phyloP scores from a whole-genome alignment of 2,888 invertebrate species.

The Drosophila aldrichi region DNA sequence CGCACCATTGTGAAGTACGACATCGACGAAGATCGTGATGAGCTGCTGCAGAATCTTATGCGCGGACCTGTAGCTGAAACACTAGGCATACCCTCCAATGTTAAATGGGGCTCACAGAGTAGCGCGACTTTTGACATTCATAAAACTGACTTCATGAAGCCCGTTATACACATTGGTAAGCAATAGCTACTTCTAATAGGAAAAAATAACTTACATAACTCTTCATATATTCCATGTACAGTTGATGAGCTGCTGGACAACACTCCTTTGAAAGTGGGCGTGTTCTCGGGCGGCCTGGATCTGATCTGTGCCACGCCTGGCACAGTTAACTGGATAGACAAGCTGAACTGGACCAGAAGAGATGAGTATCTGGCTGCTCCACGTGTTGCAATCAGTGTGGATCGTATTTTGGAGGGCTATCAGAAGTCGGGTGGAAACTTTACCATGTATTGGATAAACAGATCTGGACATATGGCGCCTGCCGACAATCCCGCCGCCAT shows the following conservation, averaged over 20 bases:
- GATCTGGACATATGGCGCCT: constrained; percentile 86
- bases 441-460: constrained; percentile 84
- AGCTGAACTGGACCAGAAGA: constrained; percentile 89
- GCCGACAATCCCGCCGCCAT: constrained; percentile 90
- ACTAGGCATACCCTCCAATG: constrained; percentile 88
- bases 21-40: constrained; percentile 78
- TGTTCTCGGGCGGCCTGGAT: constrained; percentile 93
- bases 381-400: constrained; percentile 87
- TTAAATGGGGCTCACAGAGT: constrained; percentile 89
- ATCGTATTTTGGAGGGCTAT: constrained; percentile 90
- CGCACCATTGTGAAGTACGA: constrained; percentile 77
- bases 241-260: constrained; percentile 90
- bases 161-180: constrained; percentile 89
- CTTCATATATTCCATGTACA: constrained; percentile 82
- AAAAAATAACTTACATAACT: not conserved
- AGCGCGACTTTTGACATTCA: constrained; percentile 87
- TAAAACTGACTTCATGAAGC: constrained; percentile 91
- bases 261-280: constrained; percentile 89
- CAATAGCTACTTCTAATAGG: not conserved
- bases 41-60: constrained; percentile 88
- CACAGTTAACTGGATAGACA: constrained; percentile 91
- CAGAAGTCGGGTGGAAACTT: constrained; percentile 87
- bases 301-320: constrained; percentile 94
- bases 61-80: constrained; percentile 89
- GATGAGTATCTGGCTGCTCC: constrained; percentile 87